Base-by-base conservation (phyloP, 2,113 vertebrate genomes). In the Apeltes quadracus region DNA sequence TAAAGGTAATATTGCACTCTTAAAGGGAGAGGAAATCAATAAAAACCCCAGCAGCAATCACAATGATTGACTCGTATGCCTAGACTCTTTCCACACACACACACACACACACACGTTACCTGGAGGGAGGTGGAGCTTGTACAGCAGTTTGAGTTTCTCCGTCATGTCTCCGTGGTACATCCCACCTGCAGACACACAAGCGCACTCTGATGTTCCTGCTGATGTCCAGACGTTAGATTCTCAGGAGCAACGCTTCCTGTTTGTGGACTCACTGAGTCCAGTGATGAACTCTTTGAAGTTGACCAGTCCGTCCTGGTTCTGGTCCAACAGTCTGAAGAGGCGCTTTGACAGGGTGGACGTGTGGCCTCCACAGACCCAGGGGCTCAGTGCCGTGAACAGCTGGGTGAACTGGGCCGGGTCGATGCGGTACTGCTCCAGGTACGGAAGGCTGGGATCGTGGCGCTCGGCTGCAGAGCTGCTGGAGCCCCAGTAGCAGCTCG, bases 241-340 rank as follows among this genome's bases (percentile, higher is more conserved):
- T 44, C 41, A 5, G 41, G 15, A 44, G 41, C 5, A 16, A 18
- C 2, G 41, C 15, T 7, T 44, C 46, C 20, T 8, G 48, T 4
- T 25, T 34, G 12, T 18, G 23, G 54, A 82, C 93, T 92, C 56
- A 98, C 98, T 98, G 77, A 99, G 96, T 22, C 97, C 97, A 0
- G 93, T 97, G 84, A 97, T 95, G 3, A 99, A 98, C 87, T 99
- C 97, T 87, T 98, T 98, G 88, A 99, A 99, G 93, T 98, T 99
- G 90, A 99, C 96, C 56, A 99, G 95, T 0, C 94, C 92, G 59
- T 98, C 97, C 77, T 91, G 95, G 93, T 99, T 97, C 65, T 93
- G 90, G 74, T 98, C 97, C 72, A 98, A 93, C 3, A 98, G 93
- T 10, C 96, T 94, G 91, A 99, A 99, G 87, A 98, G 93, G 12